Evolutionary conservation across 2,113 vertebrate genomes (phyloP).

Genomic region (Notothenia coriiceps): DNA sequence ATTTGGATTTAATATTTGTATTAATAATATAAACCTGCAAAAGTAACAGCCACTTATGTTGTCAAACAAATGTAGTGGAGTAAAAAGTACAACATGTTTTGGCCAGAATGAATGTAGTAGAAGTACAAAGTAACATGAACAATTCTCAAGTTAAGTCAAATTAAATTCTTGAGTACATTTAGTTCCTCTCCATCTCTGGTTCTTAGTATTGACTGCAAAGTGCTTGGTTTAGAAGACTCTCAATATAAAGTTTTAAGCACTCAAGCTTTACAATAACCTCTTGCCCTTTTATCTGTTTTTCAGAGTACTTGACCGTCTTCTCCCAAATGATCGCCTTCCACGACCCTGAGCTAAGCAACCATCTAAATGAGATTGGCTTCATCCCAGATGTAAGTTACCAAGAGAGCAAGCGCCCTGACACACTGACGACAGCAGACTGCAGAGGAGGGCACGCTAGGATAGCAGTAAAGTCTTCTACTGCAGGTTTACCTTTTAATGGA

Average conservation of each 20-base stretch:
- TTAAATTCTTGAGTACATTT: not conserved
- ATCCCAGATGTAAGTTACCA: conserved; percentile 96
- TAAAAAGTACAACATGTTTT: too few relatives aligned
- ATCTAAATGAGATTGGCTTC: conserved; percentile 98
- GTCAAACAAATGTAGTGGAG: too few relatives aligned
- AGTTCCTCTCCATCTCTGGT: too few relatives aligned
- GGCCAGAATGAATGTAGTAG: too few relatives aligned
- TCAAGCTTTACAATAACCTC: not conserved
- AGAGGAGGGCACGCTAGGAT: not conserved
- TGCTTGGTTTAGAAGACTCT: not conserved
- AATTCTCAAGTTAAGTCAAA: too few relatives aligned
- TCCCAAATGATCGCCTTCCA: conserved; percentile 99
- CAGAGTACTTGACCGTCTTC: conserved; percentile 98
- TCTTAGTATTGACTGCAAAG: conserved; percentile 6
- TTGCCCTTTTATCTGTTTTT: conserved; percentile 46
- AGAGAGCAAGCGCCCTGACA: conserved; percentile 12
- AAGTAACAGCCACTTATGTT: too few relatives aligned
- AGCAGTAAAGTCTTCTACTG: not conserved
- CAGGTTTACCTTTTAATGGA: conserved; percentile 37
- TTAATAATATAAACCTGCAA: too few relatives aligned
- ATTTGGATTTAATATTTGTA: too few relatives aligned
- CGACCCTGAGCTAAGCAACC: conserved; percentile 98
- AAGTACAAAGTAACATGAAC: too few relatives aligned
- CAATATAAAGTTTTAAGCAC: not conserved
- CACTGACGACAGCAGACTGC: conserved; percentile 9